Percentiles rank a stretch among this genome's conserved stretches.
Conservation (phyloP, 2,113 vertebrate genomes). For the Gambusia affinis region DNA sequence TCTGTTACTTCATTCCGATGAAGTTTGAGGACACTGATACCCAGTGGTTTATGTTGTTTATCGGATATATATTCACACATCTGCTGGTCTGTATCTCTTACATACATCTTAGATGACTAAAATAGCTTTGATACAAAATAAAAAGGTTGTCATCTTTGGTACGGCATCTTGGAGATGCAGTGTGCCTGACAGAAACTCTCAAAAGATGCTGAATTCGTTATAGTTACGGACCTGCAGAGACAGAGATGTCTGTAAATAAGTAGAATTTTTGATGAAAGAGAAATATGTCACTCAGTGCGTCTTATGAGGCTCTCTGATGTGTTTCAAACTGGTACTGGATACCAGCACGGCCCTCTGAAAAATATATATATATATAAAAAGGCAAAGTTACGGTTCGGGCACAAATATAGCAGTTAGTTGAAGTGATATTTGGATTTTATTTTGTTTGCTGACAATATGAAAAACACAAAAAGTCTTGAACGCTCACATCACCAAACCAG, state of each 20-base stretch:
- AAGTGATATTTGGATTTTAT: not conserved
- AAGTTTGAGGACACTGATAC: not conserved
- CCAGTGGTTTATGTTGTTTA: not conserved
- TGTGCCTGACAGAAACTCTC: not conserved
- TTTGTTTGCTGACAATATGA: constrained; percentile 1
- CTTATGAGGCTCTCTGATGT: not conserved
- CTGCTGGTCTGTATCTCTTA: not conserved
- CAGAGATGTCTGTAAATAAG: not conserved
- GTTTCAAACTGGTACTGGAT: not conserved
- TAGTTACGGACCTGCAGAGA: no score
- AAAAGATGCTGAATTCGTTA: not conserved
- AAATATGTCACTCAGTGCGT: not conserved
- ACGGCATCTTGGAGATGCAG: not conserved
- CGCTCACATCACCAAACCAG: not conserved
- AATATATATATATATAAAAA: not conserved
- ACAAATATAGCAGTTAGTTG: not conserved
- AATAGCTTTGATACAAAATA: not conserved
- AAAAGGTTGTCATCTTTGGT: not conserved
- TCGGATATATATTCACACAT: not conserved
- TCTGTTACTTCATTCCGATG: not conserved
- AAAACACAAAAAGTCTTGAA: constrained; percentile 1
- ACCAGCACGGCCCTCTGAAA: not conserved
- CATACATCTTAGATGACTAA: not conserved
- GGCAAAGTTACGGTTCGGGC: not conserved
- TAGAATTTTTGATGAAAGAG: not conserved